Percentiles rank a stretch among this genome's conserved stretches.
Conservation (phyloP, 2,113 vertebrate species). For the Hydrolagus affinis region DNA sequence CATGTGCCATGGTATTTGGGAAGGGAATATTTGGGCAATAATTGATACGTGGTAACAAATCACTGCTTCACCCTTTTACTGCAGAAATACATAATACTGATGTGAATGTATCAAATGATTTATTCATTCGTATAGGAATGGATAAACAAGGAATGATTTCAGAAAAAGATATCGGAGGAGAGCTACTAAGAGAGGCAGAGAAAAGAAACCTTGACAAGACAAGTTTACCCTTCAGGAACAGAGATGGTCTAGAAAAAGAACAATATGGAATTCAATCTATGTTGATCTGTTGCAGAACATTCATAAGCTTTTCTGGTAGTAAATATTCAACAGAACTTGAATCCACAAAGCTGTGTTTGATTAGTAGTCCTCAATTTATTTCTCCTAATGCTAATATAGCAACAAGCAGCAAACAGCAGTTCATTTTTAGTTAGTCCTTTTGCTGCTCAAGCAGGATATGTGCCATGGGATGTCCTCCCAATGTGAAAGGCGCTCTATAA, state of each 20-base stretch:
- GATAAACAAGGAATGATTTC: no score
- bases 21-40: no score
- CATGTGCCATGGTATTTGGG: no score
- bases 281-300: not conserved
- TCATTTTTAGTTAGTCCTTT: no score
- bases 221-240: not conserved
- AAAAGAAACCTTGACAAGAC: not conserved
- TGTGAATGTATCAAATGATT: no score
- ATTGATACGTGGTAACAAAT: no score
- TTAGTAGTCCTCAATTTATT: conserved; percentile 14
- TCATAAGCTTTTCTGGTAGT: not conserved
- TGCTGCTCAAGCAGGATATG: no score
- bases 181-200: not conserved
- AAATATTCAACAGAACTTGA: not conserved
- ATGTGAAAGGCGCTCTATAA: no score
- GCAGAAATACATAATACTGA: no score
- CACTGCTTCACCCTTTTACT: no score
- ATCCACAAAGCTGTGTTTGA: not conserved
- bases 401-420: conserved; percentile 10
- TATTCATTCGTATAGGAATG: no score
- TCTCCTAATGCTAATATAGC: conserved; percentile 1
- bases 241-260: not conserved
- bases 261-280: not conserved
- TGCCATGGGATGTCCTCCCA: no score
- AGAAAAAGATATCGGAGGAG: not conserved